These are phyloP conservation scores for Excalfactoria chinensis DNA, from an alignment of 2,113 vertebrate genomes.

Conservation along the genomic window DNA sequence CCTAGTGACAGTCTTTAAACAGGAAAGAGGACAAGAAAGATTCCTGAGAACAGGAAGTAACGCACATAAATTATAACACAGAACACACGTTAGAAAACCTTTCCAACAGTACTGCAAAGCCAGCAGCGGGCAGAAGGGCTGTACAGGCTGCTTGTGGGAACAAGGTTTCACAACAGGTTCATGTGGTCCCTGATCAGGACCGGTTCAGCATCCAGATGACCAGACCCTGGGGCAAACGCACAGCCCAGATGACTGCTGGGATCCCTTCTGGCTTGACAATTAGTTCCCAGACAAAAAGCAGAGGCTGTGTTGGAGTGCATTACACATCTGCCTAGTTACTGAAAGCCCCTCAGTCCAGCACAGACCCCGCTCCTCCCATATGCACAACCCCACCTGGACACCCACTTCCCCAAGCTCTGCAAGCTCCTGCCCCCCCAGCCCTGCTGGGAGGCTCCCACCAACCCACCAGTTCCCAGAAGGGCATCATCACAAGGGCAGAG, in stretches of 20 bases:
- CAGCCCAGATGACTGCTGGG: neutral
- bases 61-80: neutral
- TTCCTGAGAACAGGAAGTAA: neutral
- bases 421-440: neutral
- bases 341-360: rapidly evolving
- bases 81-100: neutral
- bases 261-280: neutral
- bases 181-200: neutral
- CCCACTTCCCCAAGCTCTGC: neutral
- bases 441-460: neutral
- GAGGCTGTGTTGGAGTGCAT: neutral
- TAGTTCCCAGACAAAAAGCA: neutral
- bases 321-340: rapidly evolving
- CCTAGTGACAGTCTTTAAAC: neutral
- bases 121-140: neutral
- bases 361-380: neutral
- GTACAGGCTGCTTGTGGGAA: neutral
- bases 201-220: neutral
- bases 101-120: neutral
- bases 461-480: neutral
- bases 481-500: neutral
- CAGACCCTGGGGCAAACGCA: neutral
- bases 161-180: neutral
- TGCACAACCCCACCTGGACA: too few relatives aligned
- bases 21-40: neutral